Percentiles rank a stretch among this genome's conserved stretches.
Conservation (phyloP, 2,888 invertebrate genomes). For the Anagyrus pseudococci region DNA sequence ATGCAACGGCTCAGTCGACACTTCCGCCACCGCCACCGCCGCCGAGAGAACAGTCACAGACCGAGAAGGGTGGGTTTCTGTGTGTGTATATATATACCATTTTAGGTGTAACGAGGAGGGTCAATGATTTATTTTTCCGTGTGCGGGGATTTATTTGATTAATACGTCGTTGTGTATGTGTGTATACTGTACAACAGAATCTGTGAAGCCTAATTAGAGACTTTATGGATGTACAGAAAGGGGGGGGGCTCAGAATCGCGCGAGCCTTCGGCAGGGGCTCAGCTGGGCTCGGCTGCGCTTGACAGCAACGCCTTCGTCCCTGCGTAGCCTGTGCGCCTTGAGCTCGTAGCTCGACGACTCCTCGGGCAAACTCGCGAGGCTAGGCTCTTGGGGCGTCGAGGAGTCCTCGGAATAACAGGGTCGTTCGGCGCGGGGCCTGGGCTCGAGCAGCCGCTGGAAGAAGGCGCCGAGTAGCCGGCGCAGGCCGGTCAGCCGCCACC, state of each 20-base stretch:
- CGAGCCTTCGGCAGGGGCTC: background rate
- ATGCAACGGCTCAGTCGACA: constrained; percentile 55
- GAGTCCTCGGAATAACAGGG: background rate
- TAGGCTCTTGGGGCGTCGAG: background rate
- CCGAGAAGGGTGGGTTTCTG: constrained; percentile 54
- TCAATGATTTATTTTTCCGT: too few species aligned
- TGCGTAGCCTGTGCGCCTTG: background rate
- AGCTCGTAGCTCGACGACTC: background rate
- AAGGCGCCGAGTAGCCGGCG: background rate
- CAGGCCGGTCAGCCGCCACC: background rate
- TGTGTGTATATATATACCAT: background rate
- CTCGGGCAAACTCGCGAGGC: background rate
- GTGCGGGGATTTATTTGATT: background rate
- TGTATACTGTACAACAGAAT: background rate
- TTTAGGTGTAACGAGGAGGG: too few species aligned
- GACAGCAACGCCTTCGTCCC: background rate
- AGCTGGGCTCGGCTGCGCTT: background rate
- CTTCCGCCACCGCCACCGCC: constrained; percentile 51
- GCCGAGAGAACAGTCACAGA: constrained; percentile 56
- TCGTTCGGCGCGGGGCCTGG: background rate
- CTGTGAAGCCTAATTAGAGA: too few species aligned
- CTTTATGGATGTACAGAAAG: too few species aligned
- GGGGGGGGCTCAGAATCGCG: background rate
- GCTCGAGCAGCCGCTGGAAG: constrained; percentile 4
- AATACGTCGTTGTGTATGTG: background rate